Evolutionary conservation across 30 jellyfish, hydroid and myxozoan species (phyloP), one percentile per base, ranked within the genome.

Genomic region (Turritopsis dohrnii): DNA sequence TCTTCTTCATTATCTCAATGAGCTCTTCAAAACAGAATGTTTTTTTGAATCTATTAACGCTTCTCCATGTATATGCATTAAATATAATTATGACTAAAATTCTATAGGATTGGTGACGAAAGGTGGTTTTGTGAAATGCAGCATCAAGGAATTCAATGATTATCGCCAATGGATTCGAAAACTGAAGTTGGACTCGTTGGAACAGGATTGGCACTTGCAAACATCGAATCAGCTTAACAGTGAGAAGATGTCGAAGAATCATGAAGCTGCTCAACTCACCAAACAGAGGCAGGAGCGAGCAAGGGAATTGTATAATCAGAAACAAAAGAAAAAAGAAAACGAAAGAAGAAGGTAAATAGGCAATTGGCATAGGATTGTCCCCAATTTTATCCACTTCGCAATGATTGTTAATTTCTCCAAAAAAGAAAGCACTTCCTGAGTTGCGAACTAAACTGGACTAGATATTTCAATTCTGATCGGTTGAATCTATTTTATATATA

Each of bases 131-230:
- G 98, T 93, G 41, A 85, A 84, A 80, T 93, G 98, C 79, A 87
- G 96, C 29, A 41, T 90, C 8, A 85, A 79, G n/a, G 98, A 93
- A 82, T 88, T 84, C 84, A 93, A 93, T 52, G 92, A 84, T 21
- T 93, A 76, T 83, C 66, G 98, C 30, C 96, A 87, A 65, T 87
- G 96, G 98, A 85, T 93, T 21, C 85, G 98, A 21, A 84, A 93
- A 52, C 54, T 93, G 25, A 93, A 93, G 83, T 76, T 93, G 87
- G 89, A 88, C 29, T 84, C 79, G 30, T 71, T 24, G 27, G 81
- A 41, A 31, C 71, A 82, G 21, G 83, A 79, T 52, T 53, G 83
- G 84, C 80, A 77, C 25, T 53, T 54, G 79, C 86, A 84, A 54
- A 60, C 77, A 25, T 69, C 29, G 21, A 80, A 88, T 8, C 75